phyloP scores from a whole-genome alignment of 92 coral and sea anemone species.

The Bergia sp. region DNA sequence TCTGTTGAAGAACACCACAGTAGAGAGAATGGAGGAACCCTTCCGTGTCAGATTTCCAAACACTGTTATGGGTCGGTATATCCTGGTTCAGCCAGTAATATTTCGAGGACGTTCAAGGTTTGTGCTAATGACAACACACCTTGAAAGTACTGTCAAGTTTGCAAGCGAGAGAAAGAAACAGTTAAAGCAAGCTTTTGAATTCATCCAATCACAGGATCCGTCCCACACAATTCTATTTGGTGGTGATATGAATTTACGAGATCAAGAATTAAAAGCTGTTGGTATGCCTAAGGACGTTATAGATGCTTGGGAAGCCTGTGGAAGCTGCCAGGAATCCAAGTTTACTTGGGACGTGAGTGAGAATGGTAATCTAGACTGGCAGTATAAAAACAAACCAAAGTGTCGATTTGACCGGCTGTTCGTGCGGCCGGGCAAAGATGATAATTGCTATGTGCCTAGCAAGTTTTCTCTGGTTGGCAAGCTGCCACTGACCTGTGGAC shows the following conservation, averaged over 20 bases:
- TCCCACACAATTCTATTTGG: slow-evolving; percentile 78
- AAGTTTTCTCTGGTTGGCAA: slow-evolving; percentile 75
- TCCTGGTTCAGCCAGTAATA: slow-evolving; percentile 76
- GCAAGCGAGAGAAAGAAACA: slow-evolving; percentile 77
- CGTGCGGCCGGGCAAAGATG: slow-evolving; percentile 58
- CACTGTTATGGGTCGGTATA: slow-evolving; percentile 88
- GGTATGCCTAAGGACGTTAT: slow-evolving; percentile 70
- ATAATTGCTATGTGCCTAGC: slow-evolving; percentile 40
- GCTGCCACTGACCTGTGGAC: slow-evolving; percentile 68
- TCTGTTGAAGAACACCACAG: slow-evolving; percentile 65
- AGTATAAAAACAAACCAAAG: slow-evolving; percentile 54
- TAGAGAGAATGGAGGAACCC: slow-evolving; percentile 56
- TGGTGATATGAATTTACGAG: slow-evolving; percentile 91
- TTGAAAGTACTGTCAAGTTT: slow-evolving; percentile 76
- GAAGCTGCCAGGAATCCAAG: slow-evolving; percentile 69
- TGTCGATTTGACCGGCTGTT: slow-evolving; percentile 89
- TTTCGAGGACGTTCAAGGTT: slow-evolving; percentile 58
- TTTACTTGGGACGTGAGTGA: slow-evolving; percentile 83
- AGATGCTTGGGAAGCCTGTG: slow-evolving; percentile 90
- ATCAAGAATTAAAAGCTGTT: slow-evolving; percentile 71
- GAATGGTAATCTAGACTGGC: slow-evolving; percentile 72
- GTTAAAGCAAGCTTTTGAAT: slow-evolving; percentile 57
- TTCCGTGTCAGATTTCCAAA: slow-evolving; percentile 51
- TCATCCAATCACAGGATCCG: slow-evolving; percentile 59
- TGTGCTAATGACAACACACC: slow-evolving; percentile 88